Conservation (phyloP, 1,140 invertebrate species). For the Habropoda laboriosa region DNA sequence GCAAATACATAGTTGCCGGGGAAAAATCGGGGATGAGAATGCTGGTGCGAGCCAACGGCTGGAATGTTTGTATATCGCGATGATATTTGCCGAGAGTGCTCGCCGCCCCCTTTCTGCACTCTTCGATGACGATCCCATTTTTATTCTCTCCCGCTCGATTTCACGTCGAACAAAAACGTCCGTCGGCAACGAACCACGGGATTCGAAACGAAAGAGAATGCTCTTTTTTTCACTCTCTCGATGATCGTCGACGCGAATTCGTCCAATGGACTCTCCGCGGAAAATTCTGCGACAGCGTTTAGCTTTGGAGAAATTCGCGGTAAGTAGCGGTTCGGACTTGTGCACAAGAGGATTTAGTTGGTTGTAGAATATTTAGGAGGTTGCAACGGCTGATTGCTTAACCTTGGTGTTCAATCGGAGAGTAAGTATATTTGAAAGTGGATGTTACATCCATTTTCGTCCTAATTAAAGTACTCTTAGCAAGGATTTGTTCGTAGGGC, state of each 20-base stretch:
- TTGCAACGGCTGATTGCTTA: constrained; percentile 42
- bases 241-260: neutral
- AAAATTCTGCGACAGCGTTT: too few relatives aligned
- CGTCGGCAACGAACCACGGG: too few relatives aligned
- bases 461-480: constrained; percentile 58
- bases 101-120: neutral
- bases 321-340: neutral
- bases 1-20: constrained; percentile 46
- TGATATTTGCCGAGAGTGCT: constrained; percentile 35
- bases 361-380: constrained; percentile 30
- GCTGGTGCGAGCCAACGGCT: constrained; percentile 26
- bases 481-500: constrained; percentile 19
- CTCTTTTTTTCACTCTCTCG: too few relatives aligned
- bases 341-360: constrained; percentile 13
- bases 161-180: neutral
- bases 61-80: constrained; percentile 50
- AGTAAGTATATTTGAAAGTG: constrained; percentile 56
- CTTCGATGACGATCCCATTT: neutral
- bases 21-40: constrained; percentile 62
- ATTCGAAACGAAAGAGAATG: too few relatives aligned
- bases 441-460: constrained; percentile 26
- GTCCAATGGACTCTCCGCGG: neutral
- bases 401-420: constrained; percentile 50
- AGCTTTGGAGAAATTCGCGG: neutral
- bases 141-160: too few relatives aligned